Evolutionary conservation across 1,140 invertebrate genomes (phyloP), one percentile per base, ranked within the genome.

Genomic region (Pseudomyrmex concolor): DNA sequence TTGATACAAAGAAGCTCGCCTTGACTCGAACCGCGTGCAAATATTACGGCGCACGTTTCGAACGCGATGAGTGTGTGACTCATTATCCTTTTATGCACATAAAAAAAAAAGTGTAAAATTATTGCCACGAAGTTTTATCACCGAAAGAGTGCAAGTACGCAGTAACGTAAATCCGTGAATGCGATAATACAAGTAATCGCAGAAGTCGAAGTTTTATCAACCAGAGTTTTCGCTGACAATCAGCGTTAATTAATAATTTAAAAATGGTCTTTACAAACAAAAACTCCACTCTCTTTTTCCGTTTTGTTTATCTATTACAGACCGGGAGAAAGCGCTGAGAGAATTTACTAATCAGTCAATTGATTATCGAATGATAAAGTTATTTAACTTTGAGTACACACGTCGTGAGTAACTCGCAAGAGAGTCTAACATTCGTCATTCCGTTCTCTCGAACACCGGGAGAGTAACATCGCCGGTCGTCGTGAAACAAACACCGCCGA

Each of bases 401-500:
- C 64, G 7, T 48, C 59, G 45, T 15, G 15, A 48, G 48, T 19
- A 59, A 50, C 59, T 80, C 12, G 54, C 76, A 50, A 50, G 34
- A 50, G 34, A 10, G 15, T 70, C 54, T 9, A 70, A 50, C 54
- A 50, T 71, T 12, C 54, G 43, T 34, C 34, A 34, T n/a, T 2
- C 34, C 22, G 12, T 9, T 64, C 22, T 34, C 34, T 5, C 10
- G 1, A 12, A 63, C 59, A 34, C 34, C 34, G 57, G 2, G 17
- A 17, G n/a, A 45, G 51, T n/a, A 48, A 34, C 66, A 48, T 63
- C 78, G 48, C 71, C 22, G 71, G 13, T 48, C 22, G 50, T 59
- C 67, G 48, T 54, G 84, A 83, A 86, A 86, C 54, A 86, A 85
- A 86, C 66, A 82, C 54, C 43, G 45, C 59, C 12, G 85, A 86